These are phyloP conservation scores for Balaeniceps rex DNA, from an alignment of 2,113 vertebrate species.

Conservation along the genomic window DNA sequence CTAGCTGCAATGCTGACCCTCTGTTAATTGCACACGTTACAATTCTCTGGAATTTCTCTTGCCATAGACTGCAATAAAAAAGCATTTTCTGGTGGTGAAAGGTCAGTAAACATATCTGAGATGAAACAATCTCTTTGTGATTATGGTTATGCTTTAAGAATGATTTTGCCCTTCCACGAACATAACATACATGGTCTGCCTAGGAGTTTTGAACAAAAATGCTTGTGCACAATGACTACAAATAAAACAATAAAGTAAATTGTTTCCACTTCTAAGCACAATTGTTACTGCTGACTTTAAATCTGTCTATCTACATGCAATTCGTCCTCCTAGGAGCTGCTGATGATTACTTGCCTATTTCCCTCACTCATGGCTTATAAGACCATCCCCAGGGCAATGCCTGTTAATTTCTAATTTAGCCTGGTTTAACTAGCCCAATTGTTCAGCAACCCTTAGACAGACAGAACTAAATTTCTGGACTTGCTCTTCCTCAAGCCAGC, in stretches of 20 bases:
- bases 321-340: background rate
- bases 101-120: background rate
- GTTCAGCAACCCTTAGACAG: background rate
- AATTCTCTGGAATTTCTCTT: conserved; percentile 28
- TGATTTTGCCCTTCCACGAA: background rate
- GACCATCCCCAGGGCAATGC: background rate
- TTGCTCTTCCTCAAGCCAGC: background rate
- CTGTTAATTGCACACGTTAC: background rate
- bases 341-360: conserved; percentile 1
- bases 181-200: background rate
- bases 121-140: background rate
- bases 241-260: background rate
- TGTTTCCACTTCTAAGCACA: background rate
- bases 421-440: background rate
- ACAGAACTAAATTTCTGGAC: background rate
- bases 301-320: background rate
- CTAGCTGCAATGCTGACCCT: background rate
- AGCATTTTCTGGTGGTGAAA: background rate
- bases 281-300: background rate
- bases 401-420: conserved; percentile 10
- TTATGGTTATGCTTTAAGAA: background rate
- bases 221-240: background rate
- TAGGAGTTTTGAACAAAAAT: background rate
- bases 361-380: background rate
- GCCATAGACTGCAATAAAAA: background rate